A percentile compares a stretch with the other conserved stretches of the same genome.
phyloP scores from a whole-genome alignment of 2,888 invertebrate genomes.

The Caenorhabditis sp. region DNA sequence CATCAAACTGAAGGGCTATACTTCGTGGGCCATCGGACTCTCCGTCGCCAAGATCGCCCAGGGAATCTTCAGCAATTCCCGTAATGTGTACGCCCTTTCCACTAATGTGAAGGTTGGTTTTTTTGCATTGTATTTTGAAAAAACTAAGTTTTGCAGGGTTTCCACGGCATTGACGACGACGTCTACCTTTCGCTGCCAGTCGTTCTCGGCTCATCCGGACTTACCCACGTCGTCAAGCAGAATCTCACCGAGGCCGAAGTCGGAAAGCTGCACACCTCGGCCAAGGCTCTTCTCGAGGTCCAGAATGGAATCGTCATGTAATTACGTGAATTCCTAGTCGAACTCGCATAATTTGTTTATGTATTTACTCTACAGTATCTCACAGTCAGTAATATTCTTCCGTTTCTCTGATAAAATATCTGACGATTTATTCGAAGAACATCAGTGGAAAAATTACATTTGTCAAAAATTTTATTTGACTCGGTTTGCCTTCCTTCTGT shows the following conservation, averaged over 20 bases:
- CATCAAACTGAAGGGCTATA: conserved; percentile 85
- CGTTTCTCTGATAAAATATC: too few relatives aligned
- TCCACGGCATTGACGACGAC: conserved; percentile 90
- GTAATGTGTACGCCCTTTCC: conserved; percentile 83
- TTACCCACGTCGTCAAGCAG: conserved; percentile 79
- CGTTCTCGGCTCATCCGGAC: conserved; percentile 80
- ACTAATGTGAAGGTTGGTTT: conserved; percentile 80
- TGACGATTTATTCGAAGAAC: too few relatives aligned
- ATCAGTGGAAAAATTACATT: too few relatives aligned
- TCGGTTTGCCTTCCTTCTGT: too few relatives aligned
- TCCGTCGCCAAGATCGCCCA: conserved; percentile 83
- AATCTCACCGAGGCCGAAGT: conserved; percentile 75
- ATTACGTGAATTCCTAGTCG: conserved; percentile 5
- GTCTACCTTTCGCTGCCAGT: conserved; percentile 91
- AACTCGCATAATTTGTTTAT: conserved; percentile 1
- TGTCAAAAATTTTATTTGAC: too few relatives aligned
- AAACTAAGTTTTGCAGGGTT: conserved; percentile 85
- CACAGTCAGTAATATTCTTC: too few relatives aligned
- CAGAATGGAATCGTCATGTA: conserved; percentile 73
- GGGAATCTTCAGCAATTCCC: conserved; percentile 83
- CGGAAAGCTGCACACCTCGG: conserved; percentile 78
- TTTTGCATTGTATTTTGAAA: too few relatives aligned
- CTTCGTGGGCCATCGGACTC: conserved; percentile 85
- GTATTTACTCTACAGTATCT: too few relatives aligned
- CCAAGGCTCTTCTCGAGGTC: conserved; percentile 76